Conservation (phyloP, 2,888 invertebrate species). For the Drosophila rellima region DNA sequence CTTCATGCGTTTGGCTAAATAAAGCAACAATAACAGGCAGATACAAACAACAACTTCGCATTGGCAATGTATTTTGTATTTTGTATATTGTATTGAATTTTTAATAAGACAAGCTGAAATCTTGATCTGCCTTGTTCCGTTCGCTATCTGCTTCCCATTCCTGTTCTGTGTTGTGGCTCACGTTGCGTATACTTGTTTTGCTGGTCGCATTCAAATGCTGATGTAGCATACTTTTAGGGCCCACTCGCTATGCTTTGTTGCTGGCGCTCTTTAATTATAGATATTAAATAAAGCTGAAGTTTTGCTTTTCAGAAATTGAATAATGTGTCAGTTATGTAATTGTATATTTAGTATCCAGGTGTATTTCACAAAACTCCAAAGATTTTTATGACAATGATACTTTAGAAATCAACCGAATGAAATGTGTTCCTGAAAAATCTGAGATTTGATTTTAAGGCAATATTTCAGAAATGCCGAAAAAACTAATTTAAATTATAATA, state of each 20-base stretch:
- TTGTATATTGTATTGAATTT: slow-evolving; percentile 77
- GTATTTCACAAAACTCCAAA: neutral
- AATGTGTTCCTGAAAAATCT: too few species aligned
- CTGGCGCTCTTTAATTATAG: slow-evolving; percentile 16
- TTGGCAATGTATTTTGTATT: slow-evolving; percentile 67
- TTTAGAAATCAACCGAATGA: too few species aligned
- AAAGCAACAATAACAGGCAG: slow-evolving; percentile 20
- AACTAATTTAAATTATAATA: too few species aligned
- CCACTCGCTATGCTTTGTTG: neutral
- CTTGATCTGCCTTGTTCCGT: slow-evolving; percentile 23
- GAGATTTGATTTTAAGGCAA: too few species aligned
- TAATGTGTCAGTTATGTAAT: neutral
- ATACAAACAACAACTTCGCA: slow-evolving; percentile 24
- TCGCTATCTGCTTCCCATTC: neutral
- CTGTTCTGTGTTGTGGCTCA: neutral
- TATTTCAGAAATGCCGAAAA: too few species aligned
- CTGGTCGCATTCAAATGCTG: slow-evolving; percentile 24
- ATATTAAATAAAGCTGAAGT: neutral
- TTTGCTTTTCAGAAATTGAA: neutral
- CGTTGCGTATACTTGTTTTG: slow-evolving; percentile 46
- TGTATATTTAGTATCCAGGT: neutral
- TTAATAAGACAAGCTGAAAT: slow-evolving; percentile 66
- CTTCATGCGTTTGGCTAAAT: slow-evolving; percentile 10
- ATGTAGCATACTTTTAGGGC: slow-evolving; percentile 25
- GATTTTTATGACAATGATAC: neutral